Evolutionary conservation across 2,797 vertebrate genomes (phyloP).

Genomic region (Cryptoprocta ferox): DNA sequence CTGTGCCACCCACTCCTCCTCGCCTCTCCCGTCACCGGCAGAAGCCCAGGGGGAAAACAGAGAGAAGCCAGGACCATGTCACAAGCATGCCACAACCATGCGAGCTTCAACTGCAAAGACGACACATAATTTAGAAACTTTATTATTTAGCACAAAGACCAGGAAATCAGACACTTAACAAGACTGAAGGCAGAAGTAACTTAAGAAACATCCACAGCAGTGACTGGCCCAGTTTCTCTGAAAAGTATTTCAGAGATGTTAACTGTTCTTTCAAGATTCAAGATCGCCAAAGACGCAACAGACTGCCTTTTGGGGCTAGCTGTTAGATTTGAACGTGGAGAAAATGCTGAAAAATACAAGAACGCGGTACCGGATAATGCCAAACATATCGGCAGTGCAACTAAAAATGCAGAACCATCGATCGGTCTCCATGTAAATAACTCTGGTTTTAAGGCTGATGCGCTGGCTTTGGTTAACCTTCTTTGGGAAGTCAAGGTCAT

Average conservation of each 20-base stretch:
- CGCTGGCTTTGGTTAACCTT: neutral
- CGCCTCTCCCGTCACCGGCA: neutral
- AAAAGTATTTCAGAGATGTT: neutral
- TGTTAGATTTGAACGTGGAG: neutral
- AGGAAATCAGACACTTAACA: neutral
- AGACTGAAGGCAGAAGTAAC: neutral
- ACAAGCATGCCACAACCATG: conserved; percentile 86
- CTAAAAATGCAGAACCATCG: conserved; percentile 89
- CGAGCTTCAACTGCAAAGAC: conserved; percentile 91
- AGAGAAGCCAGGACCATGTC: conserved; percentile 86
- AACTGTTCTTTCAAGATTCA: neutral
- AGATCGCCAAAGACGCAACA: neutral
- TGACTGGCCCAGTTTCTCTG: neutral
- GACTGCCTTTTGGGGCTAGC: neutral
- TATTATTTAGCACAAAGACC: neutral
- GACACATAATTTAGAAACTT: conserved; percentile 50
- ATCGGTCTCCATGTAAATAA: neutral
- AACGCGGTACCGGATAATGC: conserved; percentile 89
- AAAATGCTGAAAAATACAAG: conserved; percentile 90
- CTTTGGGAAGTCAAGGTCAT: neutral
- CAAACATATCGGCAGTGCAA: conserved; percentile 85
- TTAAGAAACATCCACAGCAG: neutral
- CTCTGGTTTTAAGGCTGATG: neutral
- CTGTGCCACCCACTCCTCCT: neutral
- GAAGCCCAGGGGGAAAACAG: neutral